These are phyloP conservation scores for Pomatorhinus ruficollis DNA, from an alignment of 2,113 vertebrate species.

Conservation along the genomic window DNA sequence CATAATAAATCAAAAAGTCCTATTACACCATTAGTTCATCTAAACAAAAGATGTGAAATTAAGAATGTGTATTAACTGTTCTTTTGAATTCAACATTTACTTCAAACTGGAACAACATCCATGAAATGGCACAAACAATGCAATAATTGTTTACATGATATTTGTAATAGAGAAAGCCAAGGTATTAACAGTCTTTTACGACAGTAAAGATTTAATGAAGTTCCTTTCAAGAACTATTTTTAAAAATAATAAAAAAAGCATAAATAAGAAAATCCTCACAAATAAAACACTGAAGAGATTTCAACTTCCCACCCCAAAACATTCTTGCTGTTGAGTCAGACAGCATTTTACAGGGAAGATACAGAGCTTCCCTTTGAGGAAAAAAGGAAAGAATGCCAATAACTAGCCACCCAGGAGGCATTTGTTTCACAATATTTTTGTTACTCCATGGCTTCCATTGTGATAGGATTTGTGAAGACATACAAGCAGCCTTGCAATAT, in stretches of 20 bases:
- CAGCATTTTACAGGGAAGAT: conserved; percentile 55
- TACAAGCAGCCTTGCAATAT: conserved; percentile 47
- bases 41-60: conserved; percentile 44
- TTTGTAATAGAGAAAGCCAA: conserved; percentile 30
- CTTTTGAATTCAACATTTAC: conserved; percentile 17
- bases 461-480: conserved; percentile 66
- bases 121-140: conserved; percentile 4
- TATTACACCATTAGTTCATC: conserved; percentile 38
- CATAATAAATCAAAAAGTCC: conserved; percentile 16
- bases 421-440: conserved; percentile 72
- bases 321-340: conserved; percentile 39
- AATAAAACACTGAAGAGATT: conserved; percentile 42
- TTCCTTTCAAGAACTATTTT: background rate
- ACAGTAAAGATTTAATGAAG: background rate
- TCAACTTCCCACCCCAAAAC: conserved; percentile 38
- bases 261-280: conserved; percentile 29
- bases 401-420: conserved; percentile 74
- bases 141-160: conserved; percentile 35
- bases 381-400: conserved; percentile 71
- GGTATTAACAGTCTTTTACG: conserved; percentile 23
- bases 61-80: conserved; percentile 46
- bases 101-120: conserved; percentile 34
- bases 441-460: conserved; percentile 61
- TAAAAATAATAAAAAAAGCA: background rate
- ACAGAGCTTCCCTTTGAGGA: conserved; percentile 54